These are phyloP conservation scores for Caenorhabditis imperialis DNA, from an alignment of 2,888 invertebrate species.

Conservation along the genomic window DNA sequence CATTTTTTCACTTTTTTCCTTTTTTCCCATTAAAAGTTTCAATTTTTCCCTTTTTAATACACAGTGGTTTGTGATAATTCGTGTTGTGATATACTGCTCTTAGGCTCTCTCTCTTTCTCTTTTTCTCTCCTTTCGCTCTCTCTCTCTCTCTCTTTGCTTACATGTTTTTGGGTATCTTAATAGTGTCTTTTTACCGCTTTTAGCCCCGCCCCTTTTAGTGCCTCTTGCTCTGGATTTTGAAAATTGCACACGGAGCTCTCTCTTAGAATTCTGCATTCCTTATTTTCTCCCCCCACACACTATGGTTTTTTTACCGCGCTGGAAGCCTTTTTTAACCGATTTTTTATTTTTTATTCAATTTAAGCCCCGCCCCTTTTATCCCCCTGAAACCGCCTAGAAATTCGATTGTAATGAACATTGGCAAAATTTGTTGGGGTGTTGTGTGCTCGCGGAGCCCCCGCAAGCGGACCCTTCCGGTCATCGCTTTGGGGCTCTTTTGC, in stretches of 20 bases:
- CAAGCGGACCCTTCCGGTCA: no score
- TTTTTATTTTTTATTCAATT: background rate
- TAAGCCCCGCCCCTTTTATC: no score
- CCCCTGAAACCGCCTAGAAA: slow-evolving; percentile 12
- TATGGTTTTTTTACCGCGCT: slow-evolving; percentile 11
- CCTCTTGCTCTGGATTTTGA: background rate
- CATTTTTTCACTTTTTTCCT: slow-evolving; percentile 12
- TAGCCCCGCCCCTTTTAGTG: background rate
- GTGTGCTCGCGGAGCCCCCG: no score
- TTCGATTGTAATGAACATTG: slow-evolving; percentile 13
- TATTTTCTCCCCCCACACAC: slow-evolving; percentile 7
- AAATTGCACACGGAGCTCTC: background rate
- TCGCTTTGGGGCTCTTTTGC: no score
- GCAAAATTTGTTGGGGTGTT: background rate
- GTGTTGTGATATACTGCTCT: slow-evolving; percentile 32
- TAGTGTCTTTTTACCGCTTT: slow-evolving; percentile 17
- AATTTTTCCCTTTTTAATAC: slow-evolving; percentile 3
- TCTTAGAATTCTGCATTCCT: slow-evolving; percentile 3
- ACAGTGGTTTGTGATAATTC: slow-evolving; percentile 41
- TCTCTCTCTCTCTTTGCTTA: no score
- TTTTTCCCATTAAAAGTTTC: background rate
- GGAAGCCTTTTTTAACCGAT: slow-evolving; percentile 24
- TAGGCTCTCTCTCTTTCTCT: no score
- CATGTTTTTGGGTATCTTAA: slow-evolving; percentile 40
- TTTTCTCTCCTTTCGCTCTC: no score